These are phyloP conservation scores for Chlorops oryzae DNA, from an alignment of 1,140 invertebrate species.

Conservation along the genomic window DNA sequence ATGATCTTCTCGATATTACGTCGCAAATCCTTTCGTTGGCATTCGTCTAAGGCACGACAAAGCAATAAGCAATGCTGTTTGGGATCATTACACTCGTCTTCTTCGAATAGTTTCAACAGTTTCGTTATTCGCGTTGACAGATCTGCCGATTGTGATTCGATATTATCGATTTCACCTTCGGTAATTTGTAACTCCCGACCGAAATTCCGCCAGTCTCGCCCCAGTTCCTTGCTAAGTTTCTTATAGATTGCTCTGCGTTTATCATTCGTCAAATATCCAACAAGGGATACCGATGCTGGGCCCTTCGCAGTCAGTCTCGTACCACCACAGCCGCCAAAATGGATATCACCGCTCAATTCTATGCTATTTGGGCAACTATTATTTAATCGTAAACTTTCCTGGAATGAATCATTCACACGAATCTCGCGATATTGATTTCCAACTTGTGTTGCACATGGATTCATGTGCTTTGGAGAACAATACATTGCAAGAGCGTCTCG, in stretches of 20 bases:
- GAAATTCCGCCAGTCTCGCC: constrained; percentile 51
- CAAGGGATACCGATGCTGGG: too few relatives aligned
- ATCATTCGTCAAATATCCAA: constrained; percentile 22
- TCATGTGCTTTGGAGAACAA: constrained; percentile 1
- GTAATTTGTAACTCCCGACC: constrained; percentile 47
- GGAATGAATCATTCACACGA: constrained; percentile 27
- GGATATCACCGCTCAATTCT: too few relatives aligned
- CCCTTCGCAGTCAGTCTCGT: too few relatives aligned
- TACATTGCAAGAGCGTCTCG: constrained; percentile 19
- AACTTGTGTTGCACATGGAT: not conserved
- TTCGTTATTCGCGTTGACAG: constrained; percentile 28
- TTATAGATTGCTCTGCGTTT: constrained; percentile 33
- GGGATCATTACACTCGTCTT: constrained; percentile 34
- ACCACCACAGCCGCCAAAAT: too few relatives aligned
- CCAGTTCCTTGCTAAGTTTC: constrained; percentile 43
- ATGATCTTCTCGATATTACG: constrained; percentile 35
- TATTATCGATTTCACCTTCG: constrained; percentile 50
- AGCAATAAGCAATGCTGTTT: constrained; percentile 25
- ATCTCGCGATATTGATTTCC: constrained; percentile 2
- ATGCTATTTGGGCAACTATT: too few relatives aligned
- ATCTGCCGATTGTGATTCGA: constrained; percentile 42
- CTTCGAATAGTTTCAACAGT: constrained; percentile 29
- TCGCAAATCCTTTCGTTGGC: constrained; percentile 35
- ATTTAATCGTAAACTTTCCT: too few relatives aligned
- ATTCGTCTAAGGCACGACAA: constrained; percentile 26